A percentile compares a stretch with the other conserved stretches of the same genome.
These are phyloP conservation scores for Drosophila arawakana DNA, from an alignment of 1,140 invertebrate genomes.

Conservation along the genomic window DNA sequence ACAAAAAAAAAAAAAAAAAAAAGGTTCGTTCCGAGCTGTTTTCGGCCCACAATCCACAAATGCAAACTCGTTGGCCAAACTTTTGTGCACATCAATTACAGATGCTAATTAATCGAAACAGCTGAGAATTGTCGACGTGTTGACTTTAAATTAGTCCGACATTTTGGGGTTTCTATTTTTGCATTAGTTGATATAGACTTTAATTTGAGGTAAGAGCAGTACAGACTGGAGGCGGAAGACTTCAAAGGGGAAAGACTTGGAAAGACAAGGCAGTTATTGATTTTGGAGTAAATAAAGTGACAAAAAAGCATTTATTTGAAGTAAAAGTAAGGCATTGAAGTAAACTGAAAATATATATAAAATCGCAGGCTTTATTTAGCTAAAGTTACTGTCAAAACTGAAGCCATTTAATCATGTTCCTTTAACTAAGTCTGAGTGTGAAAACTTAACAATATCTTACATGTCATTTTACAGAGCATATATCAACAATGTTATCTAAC, in stretches of 20 bases:
- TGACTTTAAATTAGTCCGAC: constrained; percentile 41
- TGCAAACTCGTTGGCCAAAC: constrained; percentile 69
- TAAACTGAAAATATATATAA: too few species aligned
- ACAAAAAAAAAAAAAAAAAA: constrained; percentile 54
- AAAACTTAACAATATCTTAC: too few species aligned
- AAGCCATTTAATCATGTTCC: too few species aligned
- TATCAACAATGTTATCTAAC: too few species aligned
- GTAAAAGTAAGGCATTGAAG: not conserved
- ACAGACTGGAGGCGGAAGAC: not conserved
- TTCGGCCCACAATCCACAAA: constrained; percentile 49
- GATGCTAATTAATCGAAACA: constrained; percentile 83
- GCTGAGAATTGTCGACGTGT: constrained; percentile 44
- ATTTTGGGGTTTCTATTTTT: constrained; percentile 9
- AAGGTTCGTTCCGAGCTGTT: constrained; percentile 31
- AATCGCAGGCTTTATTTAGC: too few species aligned
- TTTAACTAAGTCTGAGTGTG: too few species aligned
- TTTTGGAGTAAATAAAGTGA: not conserved
- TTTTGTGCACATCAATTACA: constrained; percentile 83
- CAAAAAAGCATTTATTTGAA: not conserved
- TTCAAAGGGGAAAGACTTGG: not conserved
- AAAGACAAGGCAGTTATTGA: not conserved
- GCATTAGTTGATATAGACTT: not conserved
- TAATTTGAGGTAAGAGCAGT: not conserved
- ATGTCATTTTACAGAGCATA: too few species aligned
- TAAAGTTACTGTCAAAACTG: too few species aligned